phyloP scores from a whole-genome alignment of 2,797 vertebrate genomes.

The Tolypeutes matacus region DNA sequence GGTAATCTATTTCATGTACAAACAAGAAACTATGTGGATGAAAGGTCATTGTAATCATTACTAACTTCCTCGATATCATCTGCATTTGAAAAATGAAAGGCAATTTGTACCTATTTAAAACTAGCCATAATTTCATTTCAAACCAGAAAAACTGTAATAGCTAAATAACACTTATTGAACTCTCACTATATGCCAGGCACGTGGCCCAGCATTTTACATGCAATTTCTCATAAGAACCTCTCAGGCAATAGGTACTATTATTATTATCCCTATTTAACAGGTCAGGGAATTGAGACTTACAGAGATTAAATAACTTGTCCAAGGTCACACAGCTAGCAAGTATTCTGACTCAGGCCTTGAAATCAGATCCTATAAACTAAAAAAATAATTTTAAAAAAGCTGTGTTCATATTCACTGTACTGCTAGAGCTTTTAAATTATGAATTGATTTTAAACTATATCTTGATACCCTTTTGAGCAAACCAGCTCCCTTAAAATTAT shows the following conservation, averaged over 20 bases:
- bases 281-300: neutral
- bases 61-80: conserved; percentile 5
- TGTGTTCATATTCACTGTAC: neutral
- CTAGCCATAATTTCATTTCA: conserved; percentile 19
- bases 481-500: neutral
- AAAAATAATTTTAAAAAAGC: neutral
- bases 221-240: neutral
- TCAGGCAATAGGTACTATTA: neutral
- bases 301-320: neutral
- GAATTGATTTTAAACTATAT: conserved; percentile 33
- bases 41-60: neutral
- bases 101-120: conserved; percentile 53
- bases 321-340: neutral
- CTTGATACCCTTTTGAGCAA: neutral
- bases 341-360: conserved; percentile 15
- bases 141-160: conserved; percentile 36
- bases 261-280: neutral
- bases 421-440: neutral
- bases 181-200: neutral
- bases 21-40: conserved; percentile 1
- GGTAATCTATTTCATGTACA: neutral
- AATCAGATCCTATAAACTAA: neutral
- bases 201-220: neutral
- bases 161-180: neutral
- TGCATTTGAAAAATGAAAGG: conserved; percentile 59